Evolutionary conservation across 1,140 invertebrate species (phyloP).

Genomic region (Trichonephila clavata): DNA sequence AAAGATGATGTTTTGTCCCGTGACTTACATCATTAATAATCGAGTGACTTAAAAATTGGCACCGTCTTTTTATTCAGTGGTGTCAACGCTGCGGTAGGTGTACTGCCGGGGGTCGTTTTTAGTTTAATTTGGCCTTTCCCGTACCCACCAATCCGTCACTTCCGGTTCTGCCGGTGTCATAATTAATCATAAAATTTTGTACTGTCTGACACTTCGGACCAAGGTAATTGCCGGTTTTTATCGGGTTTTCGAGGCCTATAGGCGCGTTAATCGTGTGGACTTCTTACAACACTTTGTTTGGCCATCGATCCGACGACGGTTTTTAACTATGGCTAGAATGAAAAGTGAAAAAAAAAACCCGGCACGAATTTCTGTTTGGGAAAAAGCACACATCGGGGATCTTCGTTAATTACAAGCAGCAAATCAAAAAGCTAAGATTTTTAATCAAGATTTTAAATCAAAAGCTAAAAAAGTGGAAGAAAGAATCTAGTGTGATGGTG

Average conservation of each 20-base stretch:
- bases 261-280: constrained; percentile 44
- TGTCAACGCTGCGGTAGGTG: constrained; percentile 76
- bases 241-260: constrained; percentile 32
- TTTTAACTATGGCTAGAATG: not conserved
- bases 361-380: constrained; percentile 3
- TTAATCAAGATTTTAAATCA: too few relatives aligned
- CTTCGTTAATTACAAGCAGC: constrained; percentile 2
- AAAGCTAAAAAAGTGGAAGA: not conserved
- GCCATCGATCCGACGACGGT: not conserved
- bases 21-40: constrained; percentile 74
- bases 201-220: constrained; percentile 66
- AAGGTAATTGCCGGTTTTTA: constrained; percentile 66
- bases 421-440: not conserved
- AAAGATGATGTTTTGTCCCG: constrained; percentile 68
- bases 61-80: constrained; percentile 63
- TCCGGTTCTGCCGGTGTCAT: constrained; percentile 69
- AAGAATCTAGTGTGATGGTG: not conserved
- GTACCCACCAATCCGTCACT: constrained; percentile 70
- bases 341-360: not conserved
- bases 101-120: constrained; percentile 67
- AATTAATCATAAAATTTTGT: constrained; percentile 74
- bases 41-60: constrained; percentile 75
- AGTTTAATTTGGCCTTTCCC: constrained; percentile 72
- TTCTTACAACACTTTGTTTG: constrained; percentile 61
- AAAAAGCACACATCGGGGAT: not conserved